phyloP scores from a whole-genome alignment of 2,797 vertebrate genomes.

The Leptodactylus fallax region DNA sequence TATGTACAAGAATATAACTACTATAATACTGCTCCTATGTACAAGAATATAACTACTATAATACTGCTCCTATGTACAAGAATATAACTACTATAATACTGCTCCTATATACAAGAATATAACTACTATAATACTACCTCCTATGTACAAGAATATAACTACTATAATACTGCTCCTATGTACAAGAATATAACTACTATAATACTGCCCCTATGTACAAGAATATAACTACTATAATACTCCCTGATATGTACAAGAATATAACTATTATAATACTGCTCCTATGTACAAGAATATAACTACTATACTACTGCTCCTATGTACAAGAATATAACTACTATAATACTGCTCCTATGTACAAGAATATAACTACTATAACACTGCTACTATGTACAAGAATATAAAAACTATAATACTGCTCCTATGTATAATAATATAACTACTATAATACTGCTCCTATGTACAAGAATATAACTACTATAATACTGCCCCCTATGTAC shows the following conservation, averaged over 20 bases:
- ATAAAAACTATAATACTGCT: neutral
- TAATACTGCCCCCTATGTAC: too few species aligned
- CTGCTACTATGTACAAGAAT: neutral
- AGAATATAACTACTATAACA: neutral
- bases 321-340: neutral
- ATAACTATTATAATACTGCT: neutral
- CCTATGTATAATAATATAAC: neutral
- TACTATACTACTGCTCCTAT: neutral
- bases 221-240: constrained; percentile 13
- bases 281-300: neutral
- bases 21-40: neutral
- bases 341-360: neutral
- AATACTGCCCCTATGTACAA: too few species aligned
- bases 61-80: neutral
- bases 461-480: too few species aligned
- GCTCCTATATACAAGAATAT: neutral
- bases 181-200: constrained; percentile 11
- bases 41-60: constrained; percentile 17
- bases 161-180: neutral
- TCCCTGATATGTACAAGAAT: neutral
- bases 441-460: too few species aligned
- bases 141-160: constrained; percentile 1
- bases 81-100: constrained; percentile 13
- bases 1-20: constrained; percentile 4
- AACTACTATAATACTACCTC: neutral